These are phyloP conservation scores for Oreotrochilus melanogaster DNA, from an alignment of 2,113 vertebrate species.

Conservation along the genomic window DNA sequence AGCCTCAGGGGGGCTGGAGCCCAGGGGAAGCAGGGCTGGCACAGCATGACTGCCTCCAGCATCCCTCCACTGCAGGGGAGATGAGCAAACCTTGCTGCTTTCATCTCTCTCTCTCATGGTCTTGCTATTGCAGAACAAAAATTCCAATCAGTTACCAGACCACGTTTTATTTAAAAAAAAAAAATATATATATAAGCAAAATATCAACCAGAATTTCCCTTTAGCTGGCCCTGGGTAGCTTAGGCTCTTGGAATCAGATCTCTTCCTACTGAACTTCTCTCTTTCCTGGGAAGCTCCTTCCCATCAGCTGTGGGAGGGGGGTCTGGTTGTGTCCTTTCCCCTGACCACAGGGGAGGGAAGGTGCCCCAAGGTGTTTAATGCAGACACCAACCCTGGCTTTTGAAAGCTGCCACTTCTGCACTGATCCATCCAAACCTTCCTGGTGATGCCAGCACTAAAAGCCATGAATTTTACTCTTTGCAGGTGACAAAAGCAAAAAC, in stretches of 20 bases:
- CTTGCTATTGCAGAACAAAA: not conserved
- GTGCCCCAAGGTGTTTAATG: not conserved
- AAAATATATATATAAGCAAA: not conserved
- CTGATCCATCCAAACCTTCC: not conserved
- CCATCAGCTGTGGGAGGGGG: not conserved
- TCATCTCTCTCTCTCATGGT: not conserved
- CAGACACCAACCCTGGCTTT: not conserved
- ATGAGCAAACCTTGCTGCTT: not conserved
- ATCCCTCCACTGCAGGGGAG: not conserved
- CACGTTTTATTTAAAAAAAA: not conserved
- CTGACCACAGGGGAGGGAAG: not conserved
- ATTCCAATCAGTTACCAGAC: slow-evolving; percentile 50
- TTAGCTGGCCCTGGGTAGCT: not conserved
- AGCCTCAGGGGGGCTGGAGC: not conserved
- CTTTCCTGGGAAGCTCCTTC: not conserved
- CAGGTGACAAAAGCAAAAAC: not conserved
- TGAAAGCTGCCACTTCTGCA: not conserved
- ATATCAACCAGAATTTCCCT: not conserved
- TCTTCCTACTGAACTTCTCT: not conserved
- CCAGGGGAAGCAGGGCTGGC: not conserved
- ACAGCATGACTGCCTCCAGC: not conserved
- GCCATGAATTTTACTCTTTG: not conserved
- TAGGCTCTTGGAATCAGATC: not conserved
- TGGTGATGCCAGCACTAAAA: not conserved
- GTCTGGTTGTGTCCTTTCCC: not conserved